These are phyloP conservation scores for Ptilodon capucinus DNA, from an alignment of 2,888 invertebrate genomes.

Conservation along the genomic window DNA sequence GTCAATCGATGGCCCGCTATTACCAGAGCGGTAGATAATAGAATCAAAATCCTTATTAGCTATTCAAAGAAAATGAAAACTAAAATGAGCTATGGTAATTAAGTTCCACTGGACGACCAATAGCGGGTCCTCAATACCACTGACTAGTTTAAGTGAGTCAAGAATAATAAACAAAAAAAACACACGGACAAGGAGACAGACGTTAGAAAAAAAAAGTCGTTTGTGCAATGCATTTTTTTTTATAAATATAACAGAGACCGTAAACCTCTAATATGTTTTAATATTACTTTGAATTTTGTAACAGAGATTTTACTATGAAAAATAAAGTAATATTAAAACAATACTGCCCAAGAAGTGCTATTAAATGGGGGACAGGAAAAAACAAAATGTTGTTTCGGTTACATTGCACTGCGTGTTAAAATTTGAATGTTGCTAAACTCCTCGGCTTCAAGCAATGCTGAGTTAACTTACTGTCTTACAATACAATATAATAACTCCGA, in stretches of 20 bases:
- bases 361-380: too few species aligned
- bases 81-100: constrained; percentile 59
- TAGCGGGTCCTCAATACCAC: constrained; percentile 60
- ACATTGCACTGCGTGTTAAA: constrained; percentile 36
- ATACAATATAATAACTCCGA: constrained; percentile 38
- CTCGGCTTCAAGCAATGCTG: constrained; percentile 32
- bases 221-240: constrained; percentile 35
- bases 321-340: too few species aligned
- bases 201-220: constrained; percentile 15
- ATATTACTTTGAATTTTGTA: too few species aligned
- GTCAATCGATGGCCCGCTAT: too few species aligned
- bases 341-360: too few species aligned
- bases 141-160: constrained; percentile 67
- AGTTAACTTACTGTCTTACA: constrained; percentile 27
- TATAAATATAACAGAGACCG: too few species aligned
- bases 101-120: constrained; percentile 55
- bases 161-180: constrained; percentile 30
- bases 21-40: too few species aligned
- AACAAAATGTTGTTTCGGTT: constrained; percentile 7
- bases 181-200: constrained; percentile 20
- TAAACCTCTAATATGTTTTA: too few species aligned
- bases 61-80: constrained; percentile 47
- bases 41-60: constrained; percentile 50
- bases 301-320: too few species aligned
- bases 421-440: constrained; percentile 70